Base-by-base conservation (phyloP, 2,888 invertebrate species). In the Cryptops parisi region DNA sequence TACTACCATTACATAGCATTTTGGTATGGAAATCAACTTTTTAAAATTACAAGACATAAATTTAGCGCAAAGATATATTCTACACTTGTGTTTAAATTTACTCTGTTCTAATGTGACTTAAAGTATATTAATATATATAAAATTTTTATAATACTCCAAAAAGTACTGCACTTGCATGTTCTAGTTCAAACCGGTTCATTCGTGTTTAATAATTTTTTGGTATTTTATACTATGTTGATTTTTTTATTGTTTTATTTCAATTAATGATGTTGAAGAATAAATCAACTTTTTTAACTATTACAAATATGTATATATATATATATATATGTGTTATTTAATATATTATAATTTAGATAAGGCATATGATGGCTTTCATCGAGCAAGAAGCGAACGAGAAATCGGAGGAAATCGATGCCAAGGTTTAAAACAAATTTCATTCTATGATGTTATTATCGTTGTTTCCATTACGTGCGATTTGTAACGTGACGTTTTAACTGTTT, bases 301-400 rank as follows among this genome's bases (percentile, higher is more conserved):
- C n/a, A n/a, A n/a, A 33, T 33, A 33, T 33, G 6, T 15, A 33
- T 33, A 9, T 9, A 33, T 9, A 33, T 9, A 33, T 33, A 33
- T 33, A 9, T 33, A 9, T 9, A 33, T 33, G 33, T 33, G 6
- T 9, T 33, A 9, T 33, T 33, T 33, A 33, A 52, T 72, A n/a
- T n/a, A n/a, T n/a, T n/a, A n/a, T n/a, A n/a, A n/a, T 71, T 59
- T 71, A 97, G 94, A 97, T 98, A 74, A 93, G 96, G 77, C 97
- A 98, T 73, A 98, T 98, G 98, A 97, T 98, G 91, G 96, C 96
- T 74, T 98, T 98, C 80, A 98, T 98, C 74, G 97, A 98, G 75
- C 97, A 98, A 79, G 97, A 98, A 75, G 98, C 98, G 72, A 97
- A 93, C 77, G 98, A 98, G 78, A 98, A 98, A 74, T 97, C 94